phyloP scores from a whole-genome alignment of 1,140 invertebrate genomes.

The Calycopis cecrops region DNA sequence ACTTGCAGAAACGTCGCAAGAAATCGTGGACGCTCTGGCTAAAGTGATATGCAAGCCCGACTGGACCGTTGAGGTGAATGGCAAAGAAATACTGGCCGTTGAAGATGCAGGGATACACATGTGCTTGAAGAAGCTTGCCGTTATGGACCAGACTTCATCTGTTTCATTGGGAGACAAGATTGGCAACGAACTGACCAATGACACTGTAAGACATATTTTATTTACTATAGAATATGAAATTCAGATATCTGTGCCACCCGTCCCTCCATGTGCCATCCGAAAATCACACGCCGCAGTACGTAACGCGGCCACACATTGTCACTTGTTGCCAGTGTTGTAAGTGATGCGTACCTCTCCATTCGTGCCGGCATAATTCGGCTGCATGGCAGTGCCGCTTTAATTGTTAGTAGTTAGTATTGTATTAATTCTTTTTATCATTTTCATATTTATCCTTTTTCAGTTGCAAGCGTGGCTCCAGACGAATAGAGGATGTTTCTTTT shows the following conservation, averaged over 20 bases:
- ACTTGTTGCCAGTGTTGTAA: no score
- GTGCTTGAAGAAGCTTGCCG: constrained; percentile 86
- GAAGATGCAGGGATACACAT: constrained; percentile 88
- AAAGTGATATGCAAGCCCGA: constrained; percentile 51
- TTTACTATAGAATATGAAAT: no score
- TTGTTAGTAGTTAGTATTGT: constrained; percentile 11
- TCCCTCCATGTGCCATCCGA: no score
- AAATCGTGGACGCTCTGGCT: constrained; percentile 45
- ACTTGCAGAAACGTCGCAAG: constrained; percentile 49
- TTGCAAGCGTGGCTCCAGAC: constrained; percentile 58
- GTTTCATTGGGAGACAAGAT: constrained; percentile 56
- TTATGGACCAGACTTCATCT: constrained; percentile 74
- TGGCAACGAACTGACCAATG: constrained; percentile 40
- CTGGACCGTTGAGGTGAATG: constrained; percentile 61
- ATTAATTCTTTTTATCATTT: not conserved
- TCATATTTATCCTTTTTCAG: constrained; percentile 37
- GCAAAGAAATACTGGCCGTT: constrained; percentile 76
- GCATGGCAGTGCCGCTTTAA: no score
- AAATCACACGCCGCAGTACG: no score
- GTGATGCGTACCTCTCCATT: no score
- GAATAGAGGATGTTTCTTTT: constrained; percentile 70
- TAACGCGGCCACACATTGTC: no score
- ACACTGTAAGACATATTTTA: constrained; percentile 41
- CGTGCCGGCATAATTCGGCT: no score
- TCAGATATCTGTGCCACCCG: no score